A percentile compares a stretch with the other conserved stretches of the same genome.
Conservation (phyloP, 2,113 vertebrate species). For the Polyodon spathula region DNA sequence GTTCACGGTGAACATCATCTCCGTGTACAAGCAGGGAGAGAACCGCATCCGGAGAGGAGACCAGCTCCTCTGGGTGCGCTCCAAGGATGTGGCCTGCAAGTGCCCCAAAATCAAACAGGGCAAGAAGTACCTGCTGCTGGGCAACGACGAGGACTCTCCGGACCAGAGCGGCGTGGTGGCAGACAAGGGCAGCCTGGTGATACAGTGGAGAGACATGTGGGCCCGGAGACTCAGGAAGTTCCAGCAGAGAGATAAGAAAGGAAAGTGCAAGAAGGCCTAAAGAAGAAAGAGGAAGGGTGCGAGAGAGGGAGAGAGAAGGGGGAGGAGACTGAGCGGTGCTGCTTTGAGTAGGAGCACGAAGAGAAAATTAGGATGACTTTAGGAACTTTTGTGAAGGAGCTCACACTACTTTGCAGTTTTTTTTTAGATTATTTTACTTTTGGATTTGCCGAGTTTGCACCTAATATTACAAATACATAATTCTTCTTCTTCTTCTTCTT, state of each 20-base stretch:
- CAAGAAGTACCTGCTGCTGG: conserved; percentile 93
- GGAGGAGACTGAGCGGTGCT: conserved; percentile 47
- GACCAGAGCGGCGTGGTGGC: conserved; percentile 91
- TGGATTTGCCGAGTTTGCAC: conserved; percentile 71
- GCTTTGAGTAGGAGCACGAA: conserved; percentile 53
- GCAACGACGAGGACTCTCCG: conserved; percentile 85
- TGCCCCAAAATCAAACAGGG: conserved; percentile 92
- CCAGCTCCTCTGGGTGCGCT: conserved; percentile 92
- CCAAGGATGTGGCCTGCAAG: conserved; percentile 90
- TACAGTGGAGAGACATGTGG: conserved; percentile 98
- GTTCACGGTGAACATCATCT: conserved; percentile 96
- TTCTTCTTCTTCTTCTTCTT: conserved; percentile 32
- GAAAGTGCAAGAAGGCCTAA: conserved; percentile 95
- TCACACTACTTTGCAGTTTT: conserved; percentile 38
- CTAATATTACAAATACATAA: conserved; percentile 50
- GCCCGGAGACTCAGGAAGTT: conserved; percentile 90
- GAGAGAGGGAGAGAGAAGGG: conserved; percentile 28
- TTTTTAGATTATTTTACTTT: conserved; percentile 39
- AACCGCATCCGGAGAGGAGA: conserved; percentile 91
- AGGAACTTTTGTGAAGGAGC: conserved; percentile 55
- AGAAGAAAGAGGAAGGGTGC: conserved; percentile 21
- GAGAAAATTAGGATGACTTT: conserved; percentile 46
- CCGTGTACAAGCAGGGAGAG: conserved; percentile 92
- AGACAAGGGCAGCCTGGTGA: conserved; percentile 92
- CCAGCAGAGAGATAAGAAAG: conserved; percentile 97